Evolutionary conservation across 1,140 invertebrate genomes (phyloP).

Genomic region (Drosophila ohnishii): DNA sequence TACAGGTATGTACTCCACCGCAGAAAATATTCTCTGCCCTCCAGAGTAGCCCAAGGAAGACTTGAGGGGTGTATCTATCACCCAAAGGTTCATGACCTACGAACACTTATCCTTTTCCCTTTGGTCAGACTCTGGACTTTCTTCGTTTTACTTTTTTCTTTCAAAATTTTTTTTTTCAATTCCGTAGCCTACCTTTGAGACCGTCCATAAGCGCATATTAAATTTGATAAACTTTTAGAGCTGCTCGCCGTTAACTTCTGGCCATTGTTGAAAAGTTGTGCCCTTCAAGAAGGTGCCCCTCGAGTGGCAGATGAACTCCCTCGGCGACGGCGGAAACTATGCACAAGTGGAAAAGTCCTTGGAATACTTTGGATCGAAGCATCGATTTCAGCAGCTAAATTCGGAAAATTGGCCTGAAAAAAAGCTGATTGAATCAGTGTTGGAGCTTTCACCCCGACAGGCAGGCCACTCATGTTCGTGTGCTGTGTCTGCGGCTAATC

Average conservation of each 20-base stretch:
- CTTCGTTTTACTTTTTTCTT: not conserved
- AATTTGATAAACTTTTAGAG: slow-evolving; percentile 31
- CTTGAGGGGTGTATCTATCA: not conserved
- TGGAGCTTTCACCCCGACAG: not conserved
- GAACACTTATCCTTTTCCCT: slow-evolving; percentile 6
- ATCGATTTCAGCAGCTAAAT: slow-evolving; percentile 6
- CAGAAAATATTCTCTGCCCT: not conserved
- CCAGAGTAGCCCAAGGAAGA: not conserved
- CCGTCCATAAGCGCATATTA: slow-evolving; percentile 10
- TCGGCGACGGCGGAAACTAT: slow-evolving; percentile 24
- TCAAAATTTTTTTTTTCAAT: not conserved
- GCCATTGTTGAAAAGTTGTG: slow-evolving; percentile 38
- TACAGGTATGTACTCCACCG: slow-evolving; percentile 70
- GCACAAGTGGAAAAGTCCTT: slow-evolving; percentile 26
- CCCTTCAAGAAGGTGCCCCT: slow-evolving; percentile 4
- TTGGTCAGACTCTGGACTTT: not conserved
- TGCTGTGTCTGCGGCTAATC: slow-evolving; percentile 40
- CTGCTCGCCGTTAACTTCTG: slow-evolving; percentile 20
- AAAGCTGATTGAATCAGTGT: slow-evolving; percentile 15
- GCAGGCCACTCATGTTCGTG: slow-evolving; percentile 29
- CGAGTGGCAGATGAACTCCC: slow-evolving; percentile 10
- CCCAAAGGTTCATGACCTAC: not conserved
- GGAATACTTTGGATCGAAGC: slow-evolving; percentile 2
- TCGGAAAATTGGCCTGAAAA: slow-evolving; percentile 15
- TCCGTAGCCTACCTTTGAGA: not conserved